A percentile compares a stretch with the other conserved stretches of the same genome.
Conservation (phyloP, 2,113 vertebrate species). For the Solenodon paradoxus region DNA sequence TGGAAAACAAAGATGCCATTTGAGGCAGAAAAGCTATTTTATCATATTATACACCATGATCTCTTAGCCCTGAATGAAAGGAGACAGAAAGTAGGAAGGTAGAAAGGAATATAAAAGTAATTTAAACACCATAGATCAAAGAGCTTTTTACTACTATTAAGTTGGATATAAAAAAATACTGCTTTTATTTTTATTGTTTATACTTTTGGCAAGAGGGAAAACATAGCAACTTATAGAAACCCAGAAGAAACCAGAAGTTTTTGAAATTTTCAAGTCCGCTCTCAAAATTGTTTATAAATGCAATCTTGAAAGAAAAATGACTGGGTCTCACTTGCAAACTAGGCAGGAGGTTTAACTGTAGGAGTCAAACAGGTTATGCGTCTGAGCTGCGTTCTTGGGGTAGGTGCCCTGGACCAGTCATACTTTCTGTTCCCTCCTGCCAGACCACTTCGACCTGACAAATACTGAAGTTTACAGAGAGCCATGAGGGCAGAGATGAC, state of each 20-base stretch:
- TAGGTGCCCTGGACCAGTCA: neutral
- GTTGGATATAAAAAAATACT: neutral
- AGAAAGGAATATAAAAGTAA: neutral
- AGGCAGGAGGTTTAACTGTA: neutral
- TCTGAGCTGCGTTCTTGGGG: neutral
- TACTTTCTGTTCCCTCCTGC: neutral
- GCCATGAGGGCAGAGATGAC: neutral
- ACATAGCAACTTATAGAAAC: neutral
- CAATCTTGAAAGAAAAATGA: slow-evolving; percentile 1
- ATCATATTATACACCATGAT: neutral
- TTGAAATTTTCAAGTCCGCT: neutral
- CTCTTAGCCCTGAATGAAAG: neutral
- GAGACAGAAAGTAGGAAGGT: neutral
- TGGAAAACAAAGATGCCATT: slow-evolving; percentile 2
- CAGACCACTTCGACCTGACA: neutral
- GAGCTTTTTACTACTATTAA: neutral
- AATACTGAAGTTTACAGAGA: neutral
- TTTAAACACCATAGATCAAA: neutral
- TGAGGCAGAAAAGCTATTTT: neutral
- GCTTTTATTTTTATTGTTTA: slow-evolving; percentile 11
- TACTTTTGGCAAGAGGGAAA: neutral
- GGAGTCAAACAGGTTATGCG: neutral
- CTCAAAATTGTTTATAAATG: neutral
- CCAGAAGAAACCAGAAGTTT: neutral
- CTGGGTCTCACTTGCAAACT: neutral